These are phyloP conservation scores for Oreochromis mossambicus DNA, from an alignment of 2,797 vertebrate species.

Conservation along the genomic window DNA sequence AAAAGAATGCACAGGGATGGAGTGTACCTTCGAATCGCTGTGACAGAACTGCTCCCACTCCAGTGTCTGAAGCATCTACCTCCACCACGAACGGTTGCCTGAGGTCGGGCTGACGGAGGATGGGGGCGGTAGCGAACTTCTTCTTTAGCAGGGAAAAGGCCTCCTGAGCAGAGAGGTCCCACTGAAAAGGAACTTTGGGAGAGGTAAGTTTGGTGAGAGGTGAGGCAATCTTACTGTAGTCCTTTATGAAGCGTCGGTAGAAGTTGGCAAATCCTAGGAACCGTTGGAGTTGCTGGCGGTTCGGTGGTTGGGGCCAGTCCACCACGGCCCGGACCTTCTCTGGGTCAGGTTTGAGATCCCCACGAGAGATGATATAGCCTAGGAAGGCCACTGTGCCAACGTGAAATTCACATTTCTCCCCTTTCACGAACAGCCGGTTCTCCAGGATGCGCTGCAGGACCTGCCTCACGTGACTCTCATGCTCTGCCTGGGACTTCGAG, in stretches of 20 bases:
- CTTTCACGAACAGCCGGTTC: too few relatives aligned
- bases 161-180: neutral
- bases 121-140: accelerated
- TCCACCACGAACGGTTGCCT: neutral
- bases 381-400: too few relatives aligned
- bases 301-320: too few relatives aligned
- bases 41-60: neutral
- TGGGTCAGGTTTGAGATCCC: accelerated
- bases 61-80: accelerated
- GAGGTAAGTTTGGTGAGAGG: neutral
- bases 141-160: accelerated
- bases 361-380: accelerated
- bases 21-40: neutral
- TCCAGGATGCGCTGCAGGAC: too few relatives aligned
- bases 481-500: too few relatives aligned
- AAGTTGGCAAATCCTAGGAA: too few relatives aligned
- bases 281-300: too few relatives aligned
- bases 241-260: neutral
- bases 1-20: accelerated
- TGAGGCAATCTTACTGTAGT: neutral
- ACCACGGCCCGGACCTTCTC: accelerated
- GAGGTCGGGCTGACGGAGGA: accelerated
- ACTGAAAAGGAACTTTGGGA: neutral
- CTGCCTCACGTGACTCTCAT: too few relatives aligned
- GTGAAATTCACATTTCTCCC: too few relatives aligned